Conservation (phyloP, 2,888 invertebrate species). For the Dendrolimus houi region DNA sequence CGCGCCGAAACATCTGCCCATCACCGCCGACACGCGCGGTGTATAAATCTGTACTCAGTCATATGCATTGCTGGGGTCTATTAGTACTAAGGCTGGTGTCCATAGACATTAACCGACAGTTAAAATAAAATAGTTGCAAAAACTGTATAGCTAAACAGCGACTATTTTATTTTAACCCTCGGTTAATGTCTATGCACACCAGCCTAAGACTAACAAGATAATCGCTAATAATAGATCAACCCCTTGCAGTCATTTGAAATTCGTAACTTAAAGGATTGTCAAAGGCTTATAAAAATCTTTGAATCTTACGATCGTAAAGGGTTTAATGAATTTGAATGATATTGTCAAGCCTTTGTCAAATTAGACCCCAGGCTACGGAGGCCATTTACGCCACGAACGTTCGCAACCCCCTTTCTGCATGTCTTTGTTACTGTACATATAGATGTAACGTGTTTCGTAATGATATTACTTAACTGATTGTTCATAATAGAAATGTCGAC, state of each 20-base stretch:
- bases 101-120: no score
- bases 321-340: slow-evolving; percentile 16
- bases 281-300: neutral
- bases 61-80: neutral
- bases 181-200: no score
- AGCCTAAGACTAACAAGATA: no score
- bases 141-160: no score
- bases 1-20: slow-evolving; percentile 44
- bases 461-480: neutral
- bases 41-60: slow-evolving; percentile 35
- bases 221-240: neutral
- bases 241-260: neutral
- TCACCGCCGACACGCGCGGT: slow-evolving; percentile 57
- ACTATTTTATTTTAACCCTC: no score
- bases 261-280: neutral
- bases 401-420: slow-evolving; percentile 75
- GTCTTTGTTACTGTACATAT: slow-evolving; percentile 55
- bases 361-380: slow-evolving; percentile 33
- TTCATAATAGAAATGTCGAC: no score
- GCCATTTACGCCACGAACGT: slow-evolving; percentile 61
- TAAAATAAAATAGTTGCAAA: no score
- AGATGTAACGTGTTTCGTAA: slow-evolving; percentile 53
- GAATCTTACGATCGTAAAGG: neutral
- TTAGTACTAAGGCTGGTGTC: neutral
- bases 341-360: slow-evolving; percentile 45